These are phyloP conservation scores for Cepaea hortensis DNA, from an alignment of 2,888 invertebrate species.

Conservation along the genomic window DNA sequence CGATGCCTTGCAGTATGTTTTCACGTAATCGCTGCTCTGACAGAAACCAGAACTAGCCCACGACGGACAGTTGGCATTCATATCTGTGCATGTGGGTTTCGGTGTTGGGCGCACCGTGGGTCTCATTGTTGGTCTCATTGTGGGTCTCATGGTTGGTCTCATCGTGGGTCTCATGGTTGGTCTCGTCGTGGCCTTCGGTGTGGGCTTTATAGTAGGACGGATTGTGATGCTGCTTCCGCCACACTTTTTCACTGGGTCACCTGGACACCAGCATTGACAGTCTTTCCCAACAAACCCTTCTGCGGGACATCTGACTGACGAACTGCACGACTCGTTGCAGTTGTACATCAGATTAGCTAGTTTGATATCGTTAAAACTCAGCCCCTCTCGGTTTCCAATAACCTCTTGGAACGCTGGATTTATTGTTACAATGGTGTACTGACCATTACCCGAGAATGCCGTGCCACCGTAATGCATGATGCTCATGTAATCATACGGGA, in stretches of 20 bases:
- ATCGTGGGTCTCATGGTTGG: background rate
- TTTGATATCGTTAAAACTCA: conserved; percentile 65
- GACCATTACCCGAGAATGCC: conserved; percentile 63
- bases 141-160: background rate
- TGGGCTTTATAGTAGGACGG: background rate
- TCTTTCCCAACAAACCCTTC: conserved; percentile 48
- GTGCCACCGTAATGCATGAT: conserved; percentile 67
- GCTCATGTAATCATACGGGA: conserved; percentile 67
- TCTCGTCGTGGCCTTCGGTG: background rate
- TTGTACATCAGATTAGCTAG: conserved; percentile 64
- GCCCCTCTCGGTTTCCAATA: conserved; percentile 63
- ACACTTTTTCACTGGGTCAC: conserved; percentile 50
- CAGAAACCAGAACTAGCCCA: conserved; percentile 57
- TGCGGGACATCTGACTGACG: conserved; percentile 42
- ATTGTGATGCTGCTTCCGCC: background rate
- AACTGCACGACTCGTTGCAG: conserved; percentile 52
- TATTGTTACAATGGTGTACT: conserved; percentile 65
- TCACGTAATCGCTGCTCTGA: conserved; percentile 24
- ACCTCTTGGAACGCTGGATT: conserved; percentile 63
- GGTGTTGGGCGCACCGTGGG: background rate
- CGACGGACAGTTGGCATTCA: conserved; percentile 45
- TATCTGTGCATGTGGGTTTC: conserved; percentile 48
- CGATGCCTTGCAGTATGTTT: conserved; percentile 48
- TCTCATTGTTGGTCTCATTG: background rate
- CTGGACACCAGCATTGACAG: conserved; percentile 50